Evolutionary conservation across 2,797 vertebrate genomes (phyloP), one percentile per base, ranked within the genome.

Genomic region (Argyrosomus regius): DNA sequence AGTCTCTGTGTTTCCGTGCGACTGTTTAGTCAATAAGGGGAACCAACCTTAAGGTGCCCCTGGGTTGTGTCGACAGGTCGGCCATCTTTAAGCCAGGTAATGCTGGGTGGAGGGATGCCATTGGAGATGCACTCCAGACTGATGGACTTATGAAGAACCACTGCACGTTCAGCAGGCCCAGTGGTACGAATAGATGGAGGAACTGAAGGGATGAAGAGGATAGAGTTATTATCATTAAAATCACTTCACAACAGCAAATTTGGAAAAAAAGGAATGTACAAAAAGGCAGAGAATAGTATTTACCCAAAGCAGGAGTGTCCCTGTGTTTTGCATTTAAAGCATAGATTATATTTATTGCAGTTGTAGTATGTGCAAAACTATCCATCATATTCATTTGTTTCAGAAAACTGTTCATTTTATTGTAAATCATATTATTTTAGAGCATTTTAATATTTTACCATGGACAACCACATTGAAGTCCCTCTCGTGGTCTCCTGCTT

Each of bases 71-170:
- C 97, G 16, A 99, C 95, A 64, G 98, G 98, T 16, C 95, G 96
- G 8, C 96, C 96, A 80, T 98, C 96, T 94, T 98, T 99, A 43
- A 99, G 91, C 98, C 98, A 99, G 1, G 97, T 99, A 48, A 99
- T 96, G 74, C 94, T 95, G 43, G 98, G 97, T 71, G 92, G 91
- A n/a, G 98, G 98, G 84, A 97, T 94, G 41, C 98, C 98, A 50
- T 88, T 97, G 73, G 97, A 96, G 77, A 97, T 88, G 66, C 98
- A 99, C 87, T 98, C 97, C 69, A 99, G 87, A 0, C 86, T 96
- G 67, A 96, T 66, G 11, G 96, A 52, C 83, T 96, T 96, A 64
- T 97, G 83, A 9, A 98, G 95, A 75, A 98, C 94, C 74, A 99
- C 97, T 0, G 96, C 92, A 70, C 94, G 95, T 75, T 98, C 97